A percentile compares a stretch with the other conserved stretches of the same genome.
These are phyloP conservation scores for Anoplopoma fimbria DNA, from an alignment of 2,113 vertebrate genomes.

Conservation along the genomic window DNA sequence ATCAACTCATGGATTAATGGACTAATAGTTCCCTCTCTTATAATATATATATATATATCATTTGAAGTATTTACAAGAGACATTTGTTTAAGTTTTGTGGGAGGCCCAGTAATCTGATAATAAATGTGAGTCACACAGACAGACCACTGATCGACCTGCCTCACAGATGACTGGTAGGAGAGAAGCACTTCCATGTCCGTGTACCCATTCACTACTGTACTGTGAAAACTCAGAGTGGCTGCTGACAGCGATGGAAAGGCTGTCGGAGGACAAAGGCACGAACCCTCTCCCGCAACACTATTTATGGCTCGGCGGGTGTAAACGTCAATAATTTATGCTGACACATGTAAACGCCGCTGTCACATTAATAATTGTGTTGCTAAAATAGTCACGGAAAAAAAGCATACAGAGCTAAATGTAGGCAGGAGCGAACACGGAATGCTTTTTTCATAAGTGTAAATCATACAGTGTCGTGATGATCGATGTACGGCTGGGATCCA, in stretches of 20 bases:
- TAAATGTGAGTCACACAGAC: neutral
- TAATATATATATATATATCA: neutral
- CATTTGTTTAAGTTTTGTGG: neutral
- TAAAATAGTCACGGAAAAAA: constrained; percentile 64
- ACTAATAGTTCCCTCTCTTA: no score
- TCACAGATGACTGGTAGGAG: constrained; percentile 24
- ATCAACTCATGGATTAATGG: no score
- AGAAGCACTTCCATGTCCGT: constrained; percentile 22
- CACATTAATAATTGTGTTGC: constrained; percentile 75
- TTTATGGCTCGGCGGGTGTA: constrained; percentile 70
- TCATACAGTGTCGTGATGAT: constrained; percentile 6
- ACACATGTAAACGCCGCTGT: constrained; percentile 73
- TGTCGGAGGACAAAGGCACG: constrained; percentile 60
- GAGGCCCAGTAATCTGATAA: neutral
- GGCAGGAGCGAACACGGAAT: constrained; percentile 5
- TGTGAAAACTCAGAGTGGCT: constrained; percentile 40
- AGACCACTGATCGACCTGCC: constrained; percentile 16
- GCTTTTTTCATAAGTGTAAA: constrained; percentile 9
- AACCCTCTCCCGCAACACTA: constrained; percentile 61
- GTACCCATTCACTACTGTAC: constrained; percentile 32
- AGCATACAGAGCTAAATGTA: constrained; percentile 34
- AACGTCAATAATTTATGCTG: constrained; percentile 81
- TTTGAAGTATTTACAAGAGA: neutral
- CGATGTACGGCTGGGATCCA: neutral
- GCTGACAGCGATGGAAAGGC: constrained; percentile 64